phyloP scores from a whole-genome alignment of 2,113 vertebrate species.

The Acrocephalus arundinaceus region DNA sequence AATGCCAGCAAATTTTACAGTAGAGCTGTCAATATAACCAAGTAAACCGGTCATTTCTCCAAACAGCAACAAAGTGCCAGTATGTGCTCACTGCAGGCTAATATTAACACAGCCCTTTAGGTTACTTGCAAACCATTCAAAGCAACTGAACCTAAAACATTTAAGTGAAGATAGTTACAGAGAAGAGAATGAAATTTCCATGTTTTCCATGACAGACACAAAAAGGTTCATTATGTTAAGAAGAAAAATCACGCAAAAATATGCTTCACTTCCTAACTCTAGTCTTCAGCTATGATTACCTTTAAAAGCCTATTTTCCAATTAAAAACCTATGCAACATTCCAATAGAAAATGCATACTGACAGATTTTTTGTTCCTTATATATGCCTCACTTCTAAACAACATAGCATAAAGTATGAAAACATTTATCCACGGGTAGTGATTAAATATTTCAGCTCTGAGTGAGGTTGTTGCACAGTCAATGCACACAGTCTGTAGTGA shows the following conservation, averaged over 20 bases:
- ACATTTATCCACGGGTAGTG: conserved; percentile 77
- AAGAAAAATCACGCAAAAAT: conserved; percentile 70
- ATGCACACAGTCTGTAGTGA: conserved; percentile 40
- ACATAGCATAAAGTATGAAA: conserved; percentile 68
- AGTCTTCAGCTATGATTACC: conserved; percentile 72
- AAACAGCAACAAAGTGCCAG: conserved; percentile 79
- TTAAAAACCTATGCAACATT: conserved; percentile 79
- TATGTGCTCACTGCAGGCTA: conserved; percentile 76
- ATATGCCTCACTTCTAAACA: conserved; percentile 79
- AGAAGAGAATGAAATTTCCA: conserved; percentile 64
- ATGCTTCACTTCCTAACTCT: conserved; percentile 65
- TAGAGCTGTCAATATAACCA: conserved; percentile 93
- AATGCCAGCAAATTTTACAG: conserved; percentile 93
- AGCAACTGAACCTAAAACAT: conserved; percentile 65
- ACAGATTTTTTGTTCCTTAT: conserved; percentile 82
- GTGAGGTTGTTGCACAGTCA: conserved; percentile 52
- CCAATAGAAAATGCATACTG: conserved; percentile 79
- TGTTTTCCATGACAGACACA: conserved; percentile 78
- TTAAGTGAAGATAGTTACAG: conserved; percentile 59
- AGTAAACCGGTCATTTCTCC: conserved; percentile 89
- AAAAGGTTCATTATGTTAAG: conserved; percentile 84
- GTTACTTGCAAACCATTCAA: conserved; percentile 69
- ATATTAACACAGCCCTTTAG: conserved; percentile 79
- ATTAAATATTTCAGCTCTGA: conserved; percentile 65
- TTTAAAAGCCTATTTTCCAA: conserved; percentile 78